phyloP scores from a whole-genome alignment of 2,888 invertebrate species.

The Archaeoteleia sp. region DNA sequence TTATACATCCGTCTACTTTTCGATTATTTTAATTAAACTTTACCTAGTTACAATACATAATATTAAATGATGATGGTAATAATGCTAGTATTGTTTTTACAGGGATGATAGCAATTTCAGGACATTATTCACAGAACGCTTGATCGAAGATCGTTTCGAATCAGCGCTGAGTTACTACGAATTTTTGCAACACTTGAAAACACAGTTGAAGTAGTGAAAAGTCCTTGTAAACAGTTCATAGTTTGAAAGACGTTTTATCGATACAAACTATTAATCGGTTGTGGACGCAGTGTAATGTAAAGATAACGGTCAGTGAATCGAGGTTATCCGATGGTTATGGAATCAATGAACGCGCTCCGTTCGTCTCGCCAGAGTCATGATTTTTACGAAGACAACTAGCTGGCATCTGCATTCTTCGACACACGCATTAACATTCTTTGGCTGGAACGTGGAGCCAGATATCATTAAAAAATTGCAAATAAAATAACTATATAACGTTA shows the following conservation, averaged over 20 bases:
- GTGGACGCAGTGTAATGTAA: background rate
- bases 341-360: too few species aligned
- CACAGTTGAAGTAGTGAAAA: slow-evolving; percentile 85
- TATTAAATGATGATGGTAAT: too few species aligned
- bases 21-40: too few species aligned
- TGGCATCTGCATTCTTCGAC: too few species aligned
- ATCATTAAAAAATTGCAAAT: slow-evolving; percentile 11
- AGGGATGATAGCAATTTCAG: slow-evolving; percentile 95
- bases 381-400: too few species aligned
- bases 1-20: too few species aligned
- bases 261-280: slow-evolving; percentile 16
- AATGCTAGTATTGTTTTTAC: slow-evolving; percentile 68
- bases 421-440: background rate
- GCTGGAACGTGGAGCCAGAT: background rate
- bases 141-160: slow-evolving; percentile 96
- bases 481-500: slow-evolving; percentile 25
- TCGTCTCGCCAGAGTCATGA: too few species aligned
- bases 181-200: slow-evolving; percentile 96
- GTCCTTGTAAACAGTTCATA: slow-evolving; percentile 23
- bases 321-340: too few species aligned
- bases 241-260: slow-evolving; percentile 25
- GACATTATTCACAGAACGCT: slow-evolving; percentile 87
- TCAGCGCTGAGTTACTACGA: slow-evolving; percentile 97
- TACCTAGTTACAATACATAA: too few species aligned
- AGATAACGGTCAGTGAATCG: background rate